A percentile compares a stretch with the other conserved stretches of the same genome.
Conservation (phyloP, 2,888 invertebrate genomes). For the Tuberolachnus salignus region DNA sequence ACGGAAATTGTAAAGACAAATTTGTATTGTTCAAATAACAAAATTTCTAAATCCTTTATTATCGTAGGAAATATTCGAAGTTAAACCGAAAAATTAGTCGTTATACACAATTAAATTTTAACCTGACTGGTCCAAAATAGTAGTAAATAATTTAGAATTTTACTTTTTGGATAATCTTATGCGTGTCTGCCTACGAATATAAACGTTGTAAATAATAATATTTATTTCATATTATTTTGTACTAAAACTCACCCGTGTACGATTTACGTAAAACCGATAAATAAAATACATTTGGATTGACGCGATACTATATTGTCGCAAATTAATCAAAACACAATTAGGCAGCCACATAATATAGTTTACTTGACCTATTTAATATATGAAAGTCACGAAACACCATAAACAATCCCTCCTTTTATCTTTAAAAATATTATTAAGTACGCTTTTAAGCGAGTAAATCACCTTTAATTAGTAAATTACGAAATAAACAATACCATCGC, state of each 20-base stretch:
- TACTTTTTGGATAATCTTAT: no score
- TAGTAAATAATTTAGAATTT: no score
- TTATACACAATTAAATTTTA: no score
- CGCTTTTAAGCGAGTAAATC: constrained; percentile 1
- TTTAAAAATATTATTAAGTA: no score
- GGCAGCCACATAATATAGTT: no score
- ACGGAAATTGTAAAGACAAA: no score
- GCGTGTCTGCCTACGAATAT: no score
- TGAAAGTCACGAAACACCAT: constrained; percentile 6
- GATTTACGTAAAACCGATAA: neutral
- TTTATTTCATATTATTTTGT: neutral
- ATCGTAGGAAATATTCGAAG: no score
- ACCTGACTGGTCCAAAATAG: no score
- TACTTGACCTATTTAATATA: constrained; percentile 28
- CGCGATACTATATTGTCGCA: neutral
- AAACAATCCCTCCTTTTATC: neutral
- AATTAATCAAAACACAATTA: neutral
- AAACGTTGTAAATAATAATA: neutral
- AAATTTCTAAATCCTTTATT: no score
- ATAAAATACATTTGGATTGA: neutral
- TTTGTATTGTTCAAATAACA: no score
- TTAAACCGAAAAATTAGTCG: no score
- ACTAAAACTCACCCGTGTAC: neutral
- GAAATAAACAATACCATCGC: neutral
- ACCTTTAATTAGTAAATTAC: constrained; percentile 15